Conservation (phyloP, 2,888 invertebrate species). For the Anarsia innoxiella region DNA sequence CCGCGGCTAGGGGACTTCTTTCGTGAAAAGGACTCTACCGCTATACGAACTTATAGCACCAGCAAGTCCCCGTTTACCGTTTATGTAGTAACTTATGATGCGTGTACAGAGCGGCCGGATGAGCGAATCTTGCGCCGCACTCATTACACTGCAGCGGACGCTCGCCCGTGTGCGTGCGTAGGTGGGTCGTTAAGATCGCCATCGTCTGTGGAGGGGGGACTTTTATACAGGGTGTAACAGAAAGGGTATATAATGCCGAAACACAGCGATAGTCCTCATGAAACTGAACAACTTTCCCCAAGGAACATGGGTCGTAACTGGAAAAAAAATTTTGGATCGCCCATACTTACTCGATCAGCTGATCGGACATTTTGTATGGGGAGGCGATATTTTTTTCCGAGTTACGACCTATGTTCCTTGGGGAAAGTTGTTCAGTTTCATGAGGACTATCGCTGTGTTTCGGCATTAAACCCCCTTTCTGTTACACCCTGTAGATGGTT, state of each 20-base stretch:
- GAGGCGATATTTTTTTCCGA: too few relatives aligned
- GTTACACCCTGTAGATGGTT: too few relatives aligned
- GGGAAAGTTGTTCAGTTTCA: too few relatives aligned
- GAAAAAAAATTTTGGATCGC: background rate
- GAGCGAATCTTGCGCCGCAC: constrained; percentile 52
- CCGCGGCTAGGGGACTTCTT: too few relatives aligned
- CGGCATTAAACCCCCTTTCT: too few relatives aligned
- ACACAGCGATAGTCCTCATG: too few relatives aligned
- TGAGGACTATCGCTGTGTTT: too few relatives aligned
- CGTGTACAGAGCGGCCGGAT: constrained; percentile 50
- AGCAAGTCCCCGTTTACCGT: too few relatives aligned
- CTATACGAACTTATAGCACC: too few relatives aligned
- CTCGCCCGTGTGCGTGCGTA: constrained; percentile 60
- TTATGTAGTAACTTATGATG: constrained; percentile 60
- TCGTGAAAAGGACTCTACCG: too few relatives aligned
- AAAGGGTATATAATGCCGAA: background rate
- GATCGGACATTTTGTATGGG: background rate
- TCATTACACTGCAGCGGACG: constrained; percentile 42
- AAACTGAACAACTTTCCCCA: background rate
- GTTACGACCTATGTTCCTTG: too few relatives aligned
- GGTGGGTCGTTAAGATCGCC: constrained; percentile 42
- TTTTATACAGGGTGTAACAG: background rate
- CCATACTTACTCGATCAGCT: background rate
- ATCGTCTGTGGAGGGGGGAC: constrained; percentile 32
- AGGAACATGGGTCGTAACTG: background rate